These are phyloP conservation scores for Bombus terrestris DNA, from an alignment of 1,140 invertebrate genomes.

Conservation along the genomic window DNA sequence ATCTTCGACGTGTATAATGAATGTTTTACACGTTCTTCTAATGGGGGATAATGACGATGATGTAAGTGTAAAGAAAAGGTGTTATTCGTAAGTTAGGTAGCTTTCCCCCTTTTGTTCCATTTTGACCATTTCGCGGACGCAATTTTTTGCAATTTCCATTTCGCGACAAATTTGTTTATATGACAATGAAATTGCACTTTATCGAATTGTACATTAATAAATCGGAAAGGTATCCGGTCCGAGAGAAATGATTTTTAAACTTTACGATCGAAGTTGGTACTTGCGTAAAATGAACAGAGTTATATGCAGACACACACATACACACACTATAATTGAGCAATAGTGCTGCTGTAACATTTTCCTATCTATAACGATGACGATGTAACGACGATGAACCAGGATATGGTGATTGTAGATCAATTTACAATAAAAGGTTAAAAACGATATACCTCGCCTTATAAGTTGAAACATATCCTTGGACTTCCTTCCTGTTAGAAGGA, in stretches of 20 bases:
- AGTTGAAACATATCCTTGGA: constrained; percentile 55
- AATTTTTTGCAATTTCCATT: background rate
- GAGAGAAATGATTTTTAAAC: constrained; percentile 11
- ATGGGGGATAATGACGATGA: constrained; percentile 22
- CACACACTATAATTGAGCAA: constrained; percentile 51
- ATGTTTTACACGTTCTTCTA: constrained; percentile 47
- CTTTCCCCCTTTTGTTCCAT: constrained; percentile 40
- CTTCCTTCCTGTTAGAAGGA: constrained; percentile 41
- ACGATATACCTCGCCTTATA: constrained; percentile 51
- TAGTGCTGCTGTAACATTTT: constrained; percentile 72
- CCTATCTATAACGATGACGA: constrained; percentile 75
- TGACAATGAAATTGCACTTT: background rate
- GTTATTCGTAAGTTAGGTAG: constrained; percentile 63
- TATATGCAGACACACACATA: constrained; percentile 23
- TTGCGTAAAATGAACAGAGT: constrained; percentile 28
- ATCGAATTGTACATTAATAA: constrained; percentile 40
- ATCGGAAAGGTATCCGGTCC: background rate
- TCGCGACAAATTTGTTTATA: background rate
- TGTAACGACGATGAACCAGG: constrained; percentile 72
- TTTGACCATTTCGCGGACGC: constrained; percentile 7
- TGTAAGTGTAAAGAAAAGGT: constrained; percentile 31
- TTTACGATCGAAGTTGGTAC: background rate
- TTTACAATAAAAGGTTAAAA: constrained; percentile 78
- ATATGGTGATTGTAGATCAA: constrained; percentile 75
- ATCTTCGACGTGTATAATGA: constrained; percentile 46